These are phyloP conservation scores for Echinometra lucunter DNA, from an alignment of 53 echinoderm and acorn worm species.

Conservation along the genomic window DNA sequence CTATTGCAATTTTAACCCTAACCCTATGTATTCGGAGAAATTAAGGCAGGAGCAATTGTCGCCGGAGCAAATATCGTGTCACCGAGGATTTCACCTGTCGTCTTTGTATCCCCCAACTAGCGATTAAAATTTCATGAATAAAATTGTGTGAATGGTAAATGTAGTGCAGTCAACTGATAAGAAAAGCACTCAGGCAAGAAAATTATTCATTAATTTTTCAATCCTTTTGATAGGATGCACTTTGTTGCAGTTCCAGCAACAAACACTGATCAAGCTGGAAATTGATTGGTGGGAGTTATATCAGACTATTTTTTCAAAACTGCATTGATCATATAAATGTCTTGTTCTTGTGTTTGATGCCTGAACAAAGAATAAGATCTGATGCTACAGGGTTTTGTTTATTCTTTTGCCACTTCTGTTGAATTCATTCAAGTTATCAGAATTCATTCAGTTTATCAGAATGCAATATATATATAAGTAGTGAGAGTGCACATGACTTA, in stretches of 20 bases:
- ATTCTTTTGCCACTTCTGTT: too few relatives aligned
- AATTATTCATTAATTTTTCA: slow-evolving; percentile 42
- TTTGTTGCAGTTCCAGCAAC: background rate
- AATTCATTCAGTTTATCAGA: too few relatives aligned
- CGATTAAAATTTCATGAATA: background rate
- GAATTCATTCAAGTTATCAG: background rate
- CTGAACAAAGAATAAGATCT: background rate
- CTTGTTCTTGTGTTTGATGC: background rate
- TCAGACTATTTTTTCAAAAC: too few relatives aligned
- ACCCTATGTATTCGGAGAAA: too few relatives aligned
- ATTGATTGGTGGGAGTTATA: background rate
- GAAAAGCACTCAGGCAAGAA: background rate
- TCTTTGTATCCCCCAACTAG: background rate
- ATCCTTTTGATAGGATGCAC: background rate
- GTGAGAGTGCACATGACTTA: too few relatives aligned
- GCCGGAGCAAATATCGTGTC: too few relatives aligned
- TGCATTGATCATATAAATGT: too few relatives aligned
- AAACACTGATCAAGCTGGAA: background rate
- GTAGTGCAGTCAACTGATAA: background rate
- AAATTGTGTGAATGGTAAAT: background rate
- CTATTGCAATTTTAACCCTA: too few relatives aligned
- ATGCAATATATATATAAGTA: too few relatives aligned
- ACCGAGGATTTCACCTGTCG: background rate
- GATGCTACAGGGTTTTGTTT: background rate
- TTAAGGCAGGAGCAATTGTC: too few relatives aligned